Evolutionary conservation across 2,888 invertebrate genomes (phyloP).

Genomic region (Globia sparganii): DNA sequence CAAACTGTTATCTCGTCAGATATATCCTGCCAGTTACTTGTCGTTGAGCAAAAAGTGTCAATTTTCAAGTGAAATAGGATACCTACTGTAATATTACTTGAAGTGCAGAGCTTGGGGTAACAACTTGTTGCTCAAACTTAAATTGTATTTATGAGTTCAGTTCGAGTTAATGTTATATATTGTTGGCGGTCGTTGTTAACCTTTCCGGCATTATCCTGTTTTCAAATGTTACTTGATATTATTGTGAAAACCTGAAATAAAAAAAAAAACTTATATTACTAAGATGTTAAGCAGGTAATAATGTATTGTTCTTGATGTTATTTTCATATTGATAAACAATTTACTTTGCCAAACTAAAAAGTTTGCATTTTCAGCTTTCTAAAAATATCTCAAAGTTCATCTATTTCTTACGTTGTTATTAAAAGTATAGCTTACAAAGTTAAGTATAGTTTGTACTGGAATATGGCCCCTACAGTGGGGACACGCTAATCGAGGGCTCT

Average conservation of each 20-base stretch:
- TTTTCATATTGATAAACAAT: background rate
- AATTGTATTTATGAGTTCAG: constrained; percentile 10
- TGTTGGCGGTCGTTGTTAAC: background rate
- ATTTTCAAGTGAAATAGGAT: constrained; percentile 25
- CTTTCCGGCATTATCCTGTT: background rate
- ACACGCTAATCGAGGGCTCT: constrained; percentile 47
- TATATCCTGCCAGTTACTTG: constrained; percentile 22
- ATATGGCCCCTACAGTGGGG: background rate
- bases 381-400: background rate
- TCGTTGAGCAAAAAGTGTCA: constrained; percentile 13
- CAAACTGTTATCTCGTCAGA: background rate
- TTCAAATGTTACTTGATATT: no score
- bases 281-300: background rate
- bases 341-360: background rate
- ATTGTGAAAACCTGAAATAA: background rate
- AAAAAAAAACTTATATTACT: no score
- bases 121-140: constrained; percentile 54
- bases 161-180: background rate
- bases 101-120: constrained; percentile 13
- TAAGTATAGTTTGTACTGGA: constrained; percentile 30
- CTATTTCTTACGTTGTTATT: background rate
- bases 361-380: background rate
- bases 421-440: background rate
- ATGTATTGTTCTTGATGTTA: background rate
- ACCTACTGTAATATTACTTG: constrained; percentile 3